phyloP scores from a whole-genome alignment of 1,140 invertebrate species.

The Reticulitermes speratus region DNA sequence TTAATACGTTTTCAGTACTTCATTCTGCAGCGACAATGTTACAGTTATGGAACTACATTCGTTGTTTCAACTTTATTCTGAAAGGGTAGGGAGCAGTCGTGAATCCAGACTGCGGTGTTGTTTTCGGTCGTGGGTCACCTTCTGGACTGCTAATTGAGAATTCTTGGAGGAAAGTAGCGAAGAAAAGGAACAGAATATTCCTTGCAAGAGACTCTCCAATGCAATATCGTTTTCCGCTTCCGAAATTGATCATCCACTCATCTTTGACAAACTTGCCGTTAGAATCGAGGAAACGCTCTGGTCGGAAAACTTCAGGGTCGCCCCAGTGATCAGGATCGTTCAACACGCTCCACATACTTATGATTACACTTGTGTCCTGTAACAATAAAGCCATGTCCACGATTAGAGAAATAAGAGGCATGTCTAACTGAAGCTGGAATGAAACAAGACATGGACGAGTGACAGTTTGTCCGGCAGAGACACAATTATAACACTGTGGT shows the following conservation, averaged over 20 bases:
- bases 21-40: no score
- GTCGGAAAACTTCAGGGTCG: conserved; percentile 58
- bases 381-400: neutral
- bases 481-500: no score
- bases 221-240: conserved; percentile 46
- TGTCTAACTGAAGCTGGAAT: no score
- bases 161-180: conserved; percentile 39
- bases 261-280: conserved; percentile 50
- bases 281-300: conserved; percentile 57
- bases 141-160: conserved; percentile 34
- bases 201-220: neutral
- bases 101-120: neutral
- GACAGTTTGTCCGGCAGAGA: no score
- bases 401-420: no score
- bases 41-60: neutral
- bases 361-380: conserved; percentile 46
- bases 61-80: neutral
- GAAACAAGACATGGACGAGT: no score
- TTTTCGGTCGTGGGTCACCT: conserved; percentile 26
- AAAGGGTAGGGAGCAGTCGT: neutral
- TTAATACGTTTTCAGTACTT: no score
- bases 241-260: conserved; percentile 54
- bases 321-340: conserved; percentile 52
- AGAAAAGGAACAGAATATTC: conserved; percentile 38
- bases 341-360: conserved; percentile 47